Conservation (phyloP, 2,888 invertebrate genomes). For the Stenurella melanura region DNA sequence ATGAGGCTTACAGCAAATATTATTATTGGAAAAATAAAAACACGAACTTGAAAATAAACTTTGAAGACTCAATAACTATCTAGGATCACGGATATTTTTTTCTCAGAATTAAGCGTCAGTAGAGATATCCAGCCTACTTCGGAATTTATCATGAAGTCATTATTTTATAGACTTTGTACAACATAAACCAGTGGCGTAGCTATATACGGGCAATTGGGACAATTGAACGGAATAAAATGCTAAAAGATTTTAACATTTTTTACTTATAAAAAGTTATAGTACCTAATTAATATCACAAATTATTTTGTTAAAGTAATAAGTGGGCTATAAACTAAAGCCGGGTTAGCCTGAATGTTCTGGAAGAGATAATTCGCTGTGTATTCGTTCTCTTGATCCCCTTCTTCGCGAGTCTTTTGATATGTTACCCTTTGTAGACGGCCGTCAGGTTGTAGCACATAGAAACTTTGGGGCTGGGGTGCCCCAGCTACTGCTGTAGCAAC, state of each 20-base stretch:
- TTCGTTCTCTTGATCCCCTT: constrained; percentile 53
- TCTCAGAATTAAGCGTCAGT: no score
- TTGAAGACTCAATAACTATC: no score
- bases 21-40: no score
- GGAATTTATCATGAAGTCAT: no score
- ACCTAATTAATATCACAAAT: constrained; percentile 15
- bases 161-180: no score
- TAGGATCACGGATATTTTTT: no score
- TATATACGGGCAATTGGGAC: no score
- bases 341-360: constrained; percentile 56
- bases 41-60: no score
- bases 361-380: constrained; percentile 59
- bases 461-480: constrained; percentile 48
- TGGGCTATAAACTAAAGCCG: constrained; percentile 54
- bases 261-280: constrained; percentile 2
- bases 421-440: constrained; percentile 58
- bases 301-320: constrained; percentile 48
- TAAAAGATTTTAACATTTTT: not conserved
- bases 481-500: constrained; percentile 58
- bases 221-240: not conserved
- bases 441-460: constrained; percentile 60
- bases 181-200: no score
- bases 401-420: constrained; percentile 51
- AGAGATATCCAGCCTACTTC: no score
- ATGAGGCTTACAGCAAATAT: no score